Percentiles rank a stretch among this genome's conserved stretches.
Evolutionary conservation across 2,888 invertebrate genomes (phyloP).

Genomic region (Stomorhina lunata): DNA sequence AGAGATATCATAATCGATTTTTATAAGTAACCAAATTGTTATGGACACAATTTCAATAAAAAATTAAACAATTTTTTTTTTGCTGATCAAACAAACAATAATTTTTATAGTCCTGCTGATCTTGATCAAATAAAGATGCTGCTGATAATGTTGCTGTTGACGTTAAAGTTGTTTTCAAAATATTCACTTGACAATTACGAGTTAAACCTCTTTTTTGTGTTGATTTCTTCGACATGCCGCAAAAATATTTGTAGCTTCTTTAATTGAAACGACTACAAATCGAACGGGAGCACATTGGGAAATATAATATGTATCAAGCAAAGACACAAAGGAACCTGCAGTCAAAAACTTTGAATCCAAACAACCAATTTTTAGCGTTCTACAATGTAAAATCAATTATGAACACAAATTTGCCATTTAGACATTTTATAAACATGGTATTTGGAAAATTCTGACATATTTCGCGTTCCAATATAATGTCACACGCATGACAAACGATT

Average conservation of each 20-base stretch:
- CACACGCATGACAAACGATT: slow-evolving; percentile 60
- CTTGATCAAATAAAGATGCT: slow-evolving; percentile 55
- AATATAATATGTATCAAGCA: slow-evolving; percentile 11
- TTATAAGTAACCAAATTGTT: not conserved
- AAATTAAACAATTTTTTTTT: slow-evolving; percentile 1
- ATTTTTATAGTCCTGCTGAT: slow-evolving; percentile 32
- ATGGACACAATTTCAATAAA: not conserved
- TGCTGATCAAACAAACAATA: slow-evolving; percentile 6
- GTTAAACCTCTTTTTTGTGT: not conserved
- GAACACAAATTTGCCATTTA: slow-evolving; percentile 79
- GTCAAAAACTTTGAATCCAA: slow-evolving; percentile 2
- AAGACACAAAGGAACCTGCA: slow-evolving; percentile 12
- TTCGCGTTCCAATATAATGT: slow-evolving; percentile 70
- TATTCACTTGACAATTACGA: slow-evolving; percentile 2
- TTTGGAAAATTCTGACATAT: slow-evolving; percentile 79
- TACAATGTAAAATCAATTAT: slow-evolving; percentile 74
- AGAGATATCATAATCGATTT: not conserved
- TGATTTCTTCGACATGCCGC: slow-evolving; percentile 32
- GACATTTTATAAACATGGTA: slow-evolving; percentile 73
- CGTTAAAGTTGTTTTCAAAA: slow-evolving; percentile 18
- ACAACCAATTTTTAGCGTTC: not conserved
- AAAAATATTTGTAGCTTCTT: slow-evolving; percentile 51
- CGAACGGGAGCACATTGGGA: slow-evolving; percentile 17
- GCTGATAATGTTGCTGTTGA: slow-evolving; percentile 55
- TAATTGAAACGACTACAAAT: slow-evolving; percentile 41